These are phyloP conservation scores for Nesidiocoris tenuis DNA, from an alignment of 2,888 invertebrate genomes.

Conservation along the genomic window DNA sequence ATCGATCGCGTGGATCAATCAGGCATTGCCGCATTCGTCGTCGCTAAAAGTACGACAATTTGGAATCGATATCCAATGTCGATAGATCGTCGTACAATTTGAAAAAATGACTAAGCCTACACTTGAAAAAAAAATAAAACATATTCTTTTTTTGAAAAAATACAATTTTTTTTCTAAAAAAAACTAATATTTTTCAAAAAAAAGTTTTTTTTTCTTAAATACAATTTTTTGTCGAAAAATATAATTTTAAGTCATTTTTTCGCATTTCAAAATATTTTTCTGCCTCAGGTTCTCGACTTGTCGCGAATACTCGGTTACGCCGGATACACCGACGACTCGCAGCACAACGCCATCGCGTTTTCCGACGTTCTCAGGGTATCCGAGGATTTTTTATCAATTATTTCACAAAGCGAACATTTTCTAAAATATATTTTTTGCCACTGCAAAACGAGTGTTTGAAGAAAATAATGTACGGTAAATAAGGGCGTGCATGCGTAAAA, in stretches of 20 bases:
- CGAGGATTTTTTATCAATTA: too few relatives aligned
- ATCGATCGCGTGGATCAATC: constrained; percentile 24
- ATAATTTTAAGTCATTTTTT: too few relatives aligned
- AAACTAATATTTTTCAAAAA: too few relatives aligned
- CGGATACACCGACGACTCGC: constrained; percentile 12
- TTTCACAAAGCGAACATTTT: too few relatives aligned
- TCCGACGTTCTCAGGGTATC: constrained; percentile 32
- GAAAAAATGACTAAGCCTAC: too few relatives aligned
- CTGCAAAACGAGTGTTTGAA: too few relatives aligned
- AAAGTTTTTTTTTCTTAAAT: too few relatives aligned
- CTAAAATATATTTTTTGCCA: too few relatives aligned
- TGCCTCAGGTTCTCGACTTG: constrained; percentile 18
- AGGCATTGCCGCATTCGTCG: constrained; percentile 18
- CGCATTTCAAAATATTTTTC: too few relatives aligned
- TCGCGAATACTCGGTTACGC: constrained; percentile 25
- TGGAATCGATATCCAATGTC: neutral
- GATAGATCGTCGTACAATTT: neutral
- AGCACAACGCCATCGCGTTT: constrained; percentile 17
- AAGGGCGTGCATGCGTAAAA: too few relatives aligned
- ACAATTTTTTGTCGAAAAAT: too few relatives aligned
- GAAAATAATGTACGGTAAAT: too few relatives aligned
- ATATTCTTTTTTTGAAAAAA: neutral
- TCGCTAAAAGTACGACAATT: constrained; percentile 16
- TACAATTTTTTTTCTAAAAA: neutral
- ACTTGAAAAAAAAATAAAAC: neutral